A percentile compares a stretch with the other conserved stretches of the same genome.
Evolutionary conservation across 2,797 vertebrate species (phyloP).

Genomic region (Trachurus trachurus): DNA sequence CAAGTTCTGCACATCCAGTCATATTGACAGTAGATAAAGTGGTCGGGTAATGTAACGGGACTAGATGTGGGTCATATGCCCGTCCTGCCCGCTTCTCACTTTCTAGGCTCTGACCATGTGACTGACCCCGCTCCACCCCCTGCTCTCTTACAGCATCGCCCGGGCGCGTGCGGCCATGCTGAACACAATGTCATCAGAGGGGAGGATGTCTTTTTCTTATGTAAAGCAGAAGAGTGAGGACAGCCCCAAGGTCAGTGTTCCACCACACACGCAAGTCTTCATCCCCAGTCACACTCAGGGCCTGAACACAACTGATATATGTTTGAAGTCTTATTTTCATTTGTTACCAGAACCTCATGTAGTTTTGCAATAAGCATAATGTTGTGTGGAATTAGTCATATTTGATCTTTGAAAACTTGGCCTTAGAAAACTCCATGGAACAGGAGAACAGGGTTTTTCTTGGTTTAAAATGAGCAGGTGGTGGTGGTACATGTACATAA

Average conservation of each 20-base stretch:
- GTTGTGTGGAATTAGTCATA: too few species aligned
- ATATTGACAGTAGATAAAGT: not conserved
- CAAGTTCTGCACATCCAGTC: not conserved
- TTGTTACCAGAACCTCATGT: not conserved
- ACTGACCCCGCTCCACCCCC: not conserved
- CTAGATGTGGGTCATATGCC: slow-evolving; percentile 43
- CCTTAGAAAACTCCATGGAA: too few species aligned
- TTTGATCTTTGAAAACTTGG: too few species aligned
- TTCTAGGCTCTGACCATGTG: slow-evolving; percentile 6
- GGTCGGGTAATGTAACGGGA: too few species aligned
- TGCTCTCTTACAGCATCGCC: slow-evolving; percentile 84
- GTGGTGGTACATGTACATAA: too few species aligned
- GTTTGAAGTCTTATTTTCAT: not conserved
- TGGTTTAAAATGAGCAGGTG: too few species aligned
- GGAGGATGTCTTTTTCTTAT: slow-evolving; percentile 93
- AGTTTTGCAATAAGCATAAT: too few species aligned
- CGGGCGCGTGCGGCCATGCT: slow-evolving; percentile 91
- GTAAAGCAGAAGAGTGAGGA: slow-evolving; percentile 95
- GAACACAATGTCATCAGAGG: slow-evolving; percentile 90
- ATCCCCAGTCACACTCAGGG: not conserved
- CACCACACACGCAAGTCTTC: not conserved
- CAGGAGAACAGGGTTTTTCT: too few species aligned
- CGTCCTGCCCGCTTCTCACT: slow-evolving; percentile 22
- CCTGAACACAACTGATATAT: not conserved
- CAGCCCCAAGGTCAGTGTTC: slow-evolving; percentile 93